Base-by-base conservation (phyloP, 2,113 vertebrate species). In the Callithrix jacchus region DNA sequence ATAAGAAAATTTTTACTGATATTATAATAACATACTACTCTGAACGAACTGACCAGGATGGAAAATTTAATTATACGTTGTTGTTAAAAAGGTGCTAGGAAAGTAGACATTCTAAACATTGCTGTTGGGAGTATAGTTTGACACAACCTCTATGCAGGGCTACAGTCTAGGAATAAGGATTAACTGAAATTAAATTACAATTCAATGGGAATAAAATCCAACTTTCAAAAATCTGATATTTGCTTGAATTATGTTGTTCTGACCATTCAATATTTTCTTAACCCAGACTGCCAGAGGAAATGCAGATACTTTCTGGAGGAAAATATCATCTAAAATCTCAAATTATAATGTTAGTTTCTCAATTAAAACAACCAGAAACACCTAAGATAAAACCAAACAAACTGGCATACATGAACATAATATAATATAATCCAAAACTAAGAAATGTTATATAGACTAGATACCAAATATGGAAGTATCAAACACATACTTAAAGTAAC, bases 401-500 rank as follows among this genome's bases (percentile, higher is more conserved):
- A 49, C 30, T 74, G 16, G 35, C 8, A 37, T 58, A 81, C 40
- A 56, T 64, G 9, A 79, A 83, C 8, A 83, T 17, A 83, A 79
- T 70, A 49, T 47, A 87, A 61, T n/a, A 5, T 91, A 23, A 90
- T 45, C 74, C 71, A 11, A 96, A 61, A n/a, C 82, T n/a, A 74
- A 76, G 87, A 87, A 37, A 96, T 87, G 74, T 70, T 45, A 52
- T 74, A 58, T 74, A 58, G 68, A 79, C 0, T 79, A 70, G 82
- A 49, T 85, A 91, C 13, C 27, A 95, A n/a, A 79, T 79, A 71
- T 25, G 10, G 20, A 71, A 18, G 35, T 79, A 85, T 79, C 35
- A 93, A 81, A 85, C 9, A 93, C n/a, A 91, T 58, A 90, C 86
- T 73, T 76, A 74, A 90, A 76, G 18, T 64, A 64, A 79, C 40